Base-by-base conservation (phyloP, 2,888 invertebrate genomes). In the Sepioteuthis lessoniana region DNA sequence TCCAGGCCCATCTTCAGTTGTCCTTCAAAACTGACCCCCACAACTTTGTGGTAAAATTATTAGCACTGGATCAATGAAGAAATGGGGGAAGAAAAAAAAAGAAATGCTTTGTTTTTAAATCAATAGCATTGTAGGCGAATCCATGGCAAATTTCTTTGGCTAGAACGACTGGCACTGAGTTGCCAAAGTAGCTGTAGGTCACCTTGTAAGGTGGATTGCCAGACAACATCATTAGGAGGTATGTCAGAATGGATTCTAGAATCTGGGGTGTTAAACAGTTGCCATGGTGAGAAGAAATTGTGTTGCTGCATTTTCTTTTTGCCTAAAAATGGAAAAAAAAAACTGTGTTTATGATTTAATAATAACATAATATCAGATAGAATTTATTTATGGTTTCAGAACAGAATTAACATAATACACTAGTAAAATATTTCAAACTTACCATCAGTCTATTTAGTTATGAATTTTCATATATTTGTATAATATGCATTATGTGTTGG, bases 61-160 rank as follows among this genome's bases (percentile, higher is more conserved):
- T n/a, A 76, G n/a, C 76, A 76, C n/a, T 76, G 76, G 76, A 76
- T 76, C 76, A 76, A 76, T 76, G 76, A 76, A 76, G 76, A 76
- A 76, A 76, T 16, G 76, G 13, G n/a, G 25, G 55, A 28, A n/a
- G 0, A 4, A 76, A 16, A 76, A n/a, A 76, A n/a, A 76, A n/a
- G n/a, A 76, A 76, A n/a, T 76, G 76, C 76, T 35, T 76, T 76
- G 76, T 76, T 76, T 76, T 76, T 76, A 76, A 76, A 76, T 76
- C 76, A 76, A 76, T 76, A 76, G n/a, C 16, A 76, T 76, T 76
- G n/a, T 76, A 76, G 76, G n/a, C 76, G 76, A 76, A 76, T 76
- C 76, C 76, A 76, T 76, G n/a, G 76, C n/a, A n/a, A 76, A 76
- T 76, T 76, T 76, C 76, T 35, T 76, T 76, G 76, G 76, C 76